These are phyloP conservation scores for Tyrannus savana DNA, from an alignment of 2,113 vertebrate genomes.

Conservation along the genomic window DNA sequence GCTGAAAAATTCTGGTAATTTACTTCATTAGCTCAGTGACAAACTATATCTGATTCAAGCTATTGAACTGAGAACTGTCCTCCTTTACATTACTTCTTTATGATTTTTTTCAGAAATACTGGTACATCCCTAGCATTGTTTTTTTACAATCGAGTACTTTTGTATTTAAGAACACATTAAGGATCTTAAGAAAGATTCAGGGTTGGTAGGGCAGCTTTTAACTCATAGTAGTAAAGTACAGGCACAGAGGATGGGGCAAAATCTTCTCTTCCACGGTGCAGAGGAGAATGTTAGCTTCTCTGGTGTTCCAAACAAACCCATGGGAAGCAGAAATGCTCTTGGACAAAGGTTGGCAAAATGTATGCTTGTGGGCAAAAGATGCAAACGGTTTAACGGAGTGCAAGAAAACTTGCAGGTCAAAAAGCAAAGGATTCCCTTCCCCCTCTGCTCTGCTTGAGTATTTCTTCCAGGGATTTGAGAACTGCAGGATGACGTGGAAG, in stretches of 20 bases:
- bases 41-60: background rate
- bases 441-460: background rate
- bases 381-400: background rate
- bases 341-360: background rate
- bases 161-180: background rate
- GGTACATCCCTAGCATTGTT: background rate
- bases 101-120: background rate
- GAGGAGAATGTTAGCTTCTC: background rate
- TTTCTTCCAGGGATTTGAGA: conserved; percentile 60
- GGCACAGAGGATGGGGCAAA: background rate
- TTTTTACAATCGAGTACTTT: background rate
- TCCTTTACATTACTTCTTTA: background rate
- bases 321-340: background rate
- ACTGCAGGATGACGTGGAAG: conserved; percentile 58
- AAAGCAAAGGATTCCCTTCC: conserved; percentile 48
- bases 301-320: background rate
- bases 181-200: background rate
- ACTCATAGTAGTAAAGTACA: background rate
- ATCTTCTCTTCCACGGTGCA: background rate
- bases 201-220: background rate
- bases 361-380: background rate
- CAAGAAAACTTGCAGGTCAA: background rate
- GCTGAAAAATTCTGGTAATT: background rate
- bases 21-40: background rate
- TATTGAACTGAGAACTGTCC: background rate